Conservation (phyloP, 2,888 invertebrate genomes). For the Phanerotoma sp. region DNA sequence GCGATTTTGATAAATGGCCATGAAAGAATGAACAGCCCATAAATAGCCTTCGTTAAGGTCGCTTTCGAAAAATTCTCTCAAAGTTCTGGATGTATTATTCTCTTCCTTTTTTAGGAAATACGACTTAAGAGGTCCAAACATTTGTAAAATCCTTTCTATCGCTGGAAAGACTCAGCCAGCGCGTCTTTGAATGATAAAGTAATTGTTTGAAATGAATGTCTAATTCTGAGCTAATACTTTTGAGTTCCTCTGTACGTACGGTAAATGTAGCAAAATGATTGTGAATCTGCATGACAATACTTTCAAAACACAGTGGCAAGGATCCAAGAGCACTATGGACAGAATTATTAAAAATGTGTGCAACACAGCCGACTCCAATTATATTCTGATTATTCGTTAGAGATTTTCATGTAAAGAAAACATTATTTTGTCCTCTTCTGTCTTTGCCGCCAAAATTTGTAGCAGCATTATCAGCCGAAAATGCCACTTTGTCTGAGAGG, state of each 20-base stretch:
- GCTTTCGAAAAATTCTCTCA: background rate
- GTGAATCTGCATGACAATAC: background rate
- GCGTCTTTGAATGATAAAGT: slow-evolving; percentile 22
- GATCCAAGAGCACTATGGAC: no score
- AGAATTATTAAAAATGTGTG: no score
- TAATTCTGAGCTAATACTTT: slow-evolving; percentile 4
- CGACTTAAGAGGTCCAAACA: background rate
- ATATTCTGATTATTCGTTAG: no score
- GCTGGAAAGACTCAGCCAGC: slow-evolving; percentile 15
- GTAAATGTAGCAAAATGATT: slow-evolving; percentile 31
- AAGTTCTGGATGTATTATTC: background rate
- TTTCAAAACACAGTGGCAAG: no score
- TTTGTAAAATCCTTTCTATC: slow-evolving; percentile 18
- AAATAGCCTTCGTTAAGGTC: slow-evolving; percentile 6
- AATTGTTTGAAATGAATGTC: slow-evolving; percentile 17
- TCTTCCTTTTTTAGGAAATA: background rate
- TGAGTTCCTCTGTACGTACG: slow-evolving; percentile 10
- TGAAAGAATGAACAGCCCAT: slow-evolving; percentile 14
- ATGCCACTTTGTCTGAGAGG: slow-evolving; percentile 36
- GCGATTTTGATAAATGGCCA: slow-evolving; percentile 16
- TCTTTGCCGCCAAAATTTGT: slow-evolving; percentile 42
- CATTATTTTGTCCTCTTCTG: no score
- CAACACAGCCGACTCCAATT: no score
- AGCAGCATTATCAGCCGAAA: slow-evolving; percentile 41
- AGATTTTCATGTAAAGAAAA: no score